Percentiles rank a stretch among this genome's conserved stretches.
Conservation (phyloP, 2,888 invertebrate genomes). For the Eupithecia subfuscata region DNA sequence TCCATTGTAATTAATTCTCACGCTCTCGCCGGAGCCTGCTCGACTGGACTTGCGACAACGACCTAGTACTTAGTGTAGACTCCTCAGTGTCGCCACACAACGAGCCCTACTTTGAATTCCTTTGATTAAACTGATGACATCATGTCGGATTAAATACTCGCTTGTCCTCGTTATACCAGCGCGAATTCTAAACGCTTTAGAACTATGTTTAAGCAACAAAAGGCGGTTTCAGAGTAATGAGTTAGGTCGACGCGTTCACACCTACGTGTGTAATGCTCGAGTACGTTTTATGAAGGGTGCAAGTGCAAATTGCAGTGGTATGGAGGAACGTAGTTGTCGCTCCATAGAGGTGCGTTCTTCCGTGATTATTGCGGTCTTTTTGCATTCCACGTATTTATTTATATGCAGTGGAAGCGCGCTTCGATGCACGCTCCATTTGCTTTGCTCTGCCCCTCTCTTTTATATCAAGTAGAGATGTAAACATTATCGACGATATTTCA, state of each 20-base stretch:
- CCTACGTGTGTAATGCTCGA: slow-evolving; percentile 13
- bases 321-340: slow-evolving; percentile 33
- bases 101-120: slow-evolving; percentile 47
- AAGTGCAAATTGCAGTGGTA: slow-evolving; percentile 37
- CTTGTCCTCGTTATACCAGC: slow-evolving; percentile 30
- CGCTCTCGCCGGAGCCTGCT: slow-evolving; percentile 53
- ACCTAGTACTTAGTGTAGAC: slow-evolving; percentile 44
- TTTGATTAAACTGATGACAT: slow-evolving; percentile 61
- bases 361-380: slow-evolving; percentile 70
- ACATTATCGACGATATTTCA: slow-evolving; percentile 52
- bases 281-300: slow-evolving; percentile 29
- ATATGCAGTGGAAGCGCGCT: slow-evolving; percentile 67
- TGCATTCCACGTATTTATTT: slow-evolving; percentile 64
- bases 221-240: slow-evolving; percentile 15
- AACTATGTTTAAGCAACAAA: background rate
- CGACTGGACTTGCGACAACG: slow-evolving; percentile 40
- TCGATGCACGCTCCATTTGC: slow-evolving; percentile 73
- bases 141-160: slow-evolving; percentile 48
- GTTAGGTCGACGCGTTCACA: slow-evolving; percentile 25
- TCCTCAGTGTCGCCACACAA: slow-evolving; percentile 34
- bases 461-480: slow-evolving; percentile 44
- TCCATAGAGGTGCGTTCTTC: slow-evolving; percentile 59
- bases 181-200: slow-evolving; percentile 24
- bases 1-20: slow-evolving; percentile 55
- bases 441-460: slow-evolving; percentile 64